Conservation (phyloP, 2,888 invertebrate species). For the Aphrophora alni region DNA sequence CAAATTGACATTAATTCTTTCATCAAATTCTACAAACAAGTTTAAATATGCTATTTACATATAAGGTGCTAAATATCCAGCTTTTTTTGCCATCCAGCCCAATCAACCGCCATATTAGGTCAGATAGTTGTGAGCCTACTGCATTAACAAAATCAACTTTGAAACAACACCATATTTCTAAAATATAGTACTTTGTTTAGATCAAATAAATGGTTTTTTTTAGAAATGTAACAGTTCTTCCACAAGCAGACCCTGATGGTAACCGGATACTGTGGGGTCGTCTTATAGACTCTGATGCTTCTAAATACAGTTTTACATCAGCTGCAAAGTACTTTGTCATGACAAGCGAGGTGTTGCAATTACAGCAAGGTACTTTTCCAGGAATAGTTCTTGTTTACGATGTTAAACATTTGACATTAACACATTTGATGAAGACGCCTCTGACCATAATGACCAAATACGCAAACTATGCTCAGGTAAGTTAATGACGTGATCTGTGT, state of each 20-base stretch:
- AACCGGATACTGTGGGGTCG: constrained; percentile 39
- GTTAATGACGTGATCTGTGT: not conserved
- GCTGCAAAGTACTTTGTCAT: constrained; percentile 43
- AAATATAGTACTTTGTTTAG: too few relatives aligned
- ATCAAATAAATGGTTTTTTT: too few relatives aligned
- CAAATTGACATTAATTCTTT: too few relatives aligned
- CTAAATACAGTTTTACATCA: constrained; percentile 34
- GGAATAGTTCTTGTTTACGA: constrained; percentile 48
- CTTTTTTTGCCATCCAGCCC: too few relatives aligned
- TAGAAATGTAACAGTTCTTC: constrained; percentile 38
- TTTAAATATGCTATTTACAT: too few relatives aligned
- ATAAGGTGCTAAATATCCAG: too few relatives aligned
- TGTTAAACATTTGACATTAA: constrained; percentile 43
- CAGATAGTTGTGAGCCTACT: too few relatives aligned
- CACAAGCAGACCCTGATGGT: constrained; percentile 41
- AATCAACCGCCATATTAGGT: too few relatives aligned
- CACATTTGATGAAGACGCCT: constrained; percentile 46
- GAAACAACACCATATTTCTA: too few relatives aligned
- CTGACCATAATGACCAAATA: constrained; percentile 45
- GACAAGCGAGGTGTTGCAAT: constrained; percentile 48
- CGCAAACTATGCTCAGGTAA: constrained; percentile 50
- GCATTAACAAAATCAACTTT: too few relatives aligned
- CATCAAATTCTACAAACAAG: too few relatives aligned
- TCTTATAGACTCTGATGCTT: constrained; percentile 37
- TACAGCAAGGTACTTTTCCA: constrained; percentile 47